Base-by-base conservation (phyloP, 1,140 invertebrate genomes). In the Bradynema listronoti region DNA sequence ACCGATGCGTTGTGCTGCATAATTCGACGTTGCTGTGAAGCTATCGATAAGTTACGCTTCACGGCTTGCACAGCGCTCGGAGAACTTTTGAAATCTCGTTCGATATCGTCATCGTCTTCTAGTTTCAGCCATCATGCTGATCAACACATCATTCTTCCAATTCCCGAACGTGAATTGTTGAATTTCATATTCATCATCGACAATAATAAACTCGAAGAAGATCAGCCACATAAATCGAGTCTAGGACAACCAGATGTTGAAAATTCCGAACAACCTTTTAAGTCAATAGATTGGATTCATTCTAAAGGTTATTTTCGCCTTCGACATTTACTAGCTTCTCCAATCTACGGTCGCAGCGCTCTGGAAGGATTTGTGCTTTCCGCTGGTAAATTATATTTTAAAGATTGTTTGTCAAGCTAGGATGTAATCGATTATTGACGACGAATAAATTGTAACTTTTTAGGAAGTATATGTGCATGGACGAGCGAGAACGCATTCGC, bases 401-500 rank as follows among this genome's bases (percentile, higher is more conserved):
- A 5, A 16, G 27, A 19, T 25, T 56, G 3, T 29, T 52, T 56
- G 29, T 56, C 6, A 9, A 16, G 9, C 24, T 24, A 34, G 9
- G 29, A 29, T 56, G 16, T 52, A 9, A 5, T 16, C 43, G 7
- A 9, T 49, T n/a, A 4, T 4, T 29, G 22, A 51, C 22, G 30
- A 49, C 14, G 30, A 19, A 25, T 58, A 60, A 3, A 60, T 60
- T 59, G n/a, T 27, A 61, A 59, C 32, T 45, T 4, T 63, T 16
- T 14, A 61, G 60, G 60, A 49, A 63, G 61, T 45, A 52, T 63
- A 6, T 51, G 27, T 32, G 61, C 24, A 22, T 63, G 61, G 61
- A 63, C 61, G 4, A 63, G 64, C 16, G 41, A 63, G 30, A 63
- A 61, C 22, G 61, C 61, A 14, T 63, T 63, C 32, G 16, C 49